Percentiles rank a stretch among this genome's conserved stretches.
Evolutionary conservation across 2,113 vertebrate genomes (phyloP).

Genomic region (Mellivora capensis): DNA sequence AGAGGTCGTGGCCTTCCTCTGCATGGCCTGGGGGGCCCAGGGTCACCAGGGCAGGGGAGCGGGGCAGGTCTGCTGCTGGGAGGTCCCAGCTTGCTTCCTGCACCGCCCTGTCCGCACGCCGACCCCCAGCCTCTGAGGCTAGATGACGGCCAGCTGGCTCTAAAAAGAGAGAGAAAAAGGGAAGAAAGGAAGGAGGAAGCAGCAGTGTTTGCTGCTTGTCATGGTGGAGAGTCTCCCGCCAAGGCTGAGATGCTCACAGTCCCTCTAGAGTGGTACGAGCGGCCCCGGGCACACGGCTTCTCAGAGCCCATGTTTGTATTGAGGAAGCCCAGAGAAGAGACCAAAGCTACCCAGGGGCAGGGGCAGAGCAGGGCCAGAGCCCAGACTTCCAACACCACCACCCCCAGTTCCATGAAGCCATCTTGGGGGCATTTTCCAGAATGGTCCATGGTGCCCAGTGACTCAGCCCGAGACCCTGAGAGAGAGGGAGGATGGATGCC

Average conservation of each 20-base stretch:
- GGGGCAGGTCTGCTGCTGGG: not conserved
- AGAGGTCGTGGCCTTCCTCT: not conserved
- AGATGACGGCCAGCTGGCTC: not conserved
- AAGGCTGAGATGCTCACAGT: not conserved
- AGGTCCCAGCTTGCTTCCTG: not conserved
- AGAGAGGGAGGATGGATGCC: not conserved
- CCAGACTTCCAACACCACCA: not conserved
- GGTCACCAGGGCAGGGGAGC: not conserved
- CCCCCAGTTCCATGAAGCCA: not conserved
- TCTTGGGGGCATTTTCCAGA: not conserved
- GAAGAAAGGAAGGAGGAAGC: not conserved
- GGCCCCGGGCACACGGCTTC: no score
- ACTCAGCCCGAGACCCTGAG: not conserved
- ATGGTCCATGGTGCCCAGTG: not conserved
- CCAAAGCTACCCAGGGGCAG: not conserved
- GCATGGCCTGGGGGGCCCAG: fast-evolving
- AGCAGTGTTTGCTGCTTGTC: not conserved
- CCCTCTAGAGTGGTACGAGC: fast-evolving
- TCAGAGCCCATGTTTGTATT: not conserved
- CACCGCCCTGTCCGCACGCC: fast-evolving
- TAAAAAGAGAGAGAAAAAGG: not conserved
- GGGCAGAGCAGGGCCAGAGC: not conserved
- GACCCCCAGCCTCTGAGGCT: not conserved
- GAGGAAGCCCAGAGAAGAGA: not conserved
- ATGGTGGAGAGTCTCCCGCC: not conserved